Base-by-base conservation (phyloP, 1,140 invertebrate genomes). In the Apis florea region DNA sequence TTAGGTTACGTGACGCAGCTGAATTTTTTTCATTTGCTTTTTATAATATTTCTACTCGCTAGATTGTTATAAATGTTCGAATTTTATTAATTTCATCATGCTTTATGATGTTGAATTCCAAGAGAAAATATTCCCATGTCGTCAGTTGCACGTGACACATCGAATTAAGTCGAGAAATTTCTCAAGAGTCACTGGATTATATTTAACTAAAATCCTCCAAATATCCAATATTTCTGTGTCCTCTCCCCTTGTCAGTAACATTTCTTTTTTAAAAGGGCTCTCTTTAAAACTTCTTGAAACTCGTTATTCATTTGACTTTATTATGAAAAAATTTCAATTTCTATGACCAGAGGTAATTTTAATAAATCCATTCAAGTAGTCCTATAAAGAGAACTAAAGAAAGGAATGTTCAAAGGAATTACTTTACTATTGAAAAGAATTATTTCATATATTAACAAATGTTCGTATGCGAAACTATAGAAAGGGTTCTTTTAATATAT, bases 111-210 rank as follows among this genome's bases (percentile, higher is more conserved):
- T 54, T 6, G 17, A 56, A 77, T 68, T 58, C 31, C 24, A 47
- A 15, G 6, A 40, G 26, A 53, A 71, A 79, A 72, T n/a, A 21
- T 53, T 78, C n/a, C 47, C n/a, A 31, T 31, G 51, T 17, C 13
- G 47, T 15, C 69, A 53, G 56, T 63, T 63, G 68, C 58, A 13
- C 26, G 77, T 72, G 77, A 72, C 77, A 63, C 68, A 68, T 79
- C 56, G n/a, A 79, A 79, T 79, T 71, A 71, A 72, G 68, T 49
- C 58, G 47, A 54, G 68, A 79, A 79, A 79, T 79, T 71, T 79
- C 58, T 59, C 77, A 61, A 68, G 75, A 47, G 53, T n/a, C 12
- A 6, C 49, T 11, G 11, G 21, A 49, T 51, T 31, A 67, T 24
- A 24, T 79, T 79, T 71, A 79, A 79, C 58, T 31, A 40, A n/a